Evolutionary conservation across 2,113 vertebrate genomes (phyloP), one percentile per base, ranked within the genome.

Genomic region (Arizona elegans): DNA sequence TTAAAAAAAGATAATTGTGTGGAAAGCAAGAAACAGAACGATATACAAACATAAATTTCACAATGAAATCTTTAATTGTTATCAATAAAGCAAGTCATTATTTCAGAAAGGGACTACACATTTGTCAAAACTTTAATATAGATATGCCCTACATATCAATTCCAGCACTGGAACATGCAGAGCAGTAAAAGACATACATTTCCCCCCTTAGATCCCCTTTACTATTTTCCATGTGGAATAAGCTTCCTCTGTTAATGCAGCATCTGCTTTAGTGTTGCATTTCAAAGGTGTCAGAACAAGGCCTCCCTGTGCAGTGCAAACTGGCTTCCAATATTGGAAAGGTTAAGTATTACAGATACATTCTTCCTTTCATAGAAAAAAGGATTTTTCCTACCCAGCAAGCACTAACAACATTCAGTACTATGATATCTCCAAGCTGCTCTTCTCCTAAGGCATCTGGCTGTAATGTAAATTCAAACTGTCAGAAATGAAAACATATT

Each of bases 81-180:
- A 9, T 38, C n/a, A 12, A 33, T 33, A 88, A 24, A 89, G 8
- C 13, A 62, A 24, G 13, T 54, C 62, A 29, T 47, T 38, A 55
- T 26, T 88, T 29, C 33, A 89, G 5, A 88, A 89, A 38, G 52
- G 1, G 7, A 54, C 29, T 26, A 29, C 4, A 29, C 43, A 24
- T 87, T 87, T 81, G 89, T 93, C 88, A 90, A 93, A 90, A 59
- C 29, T 7, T 93, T 90, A 93, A 93, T 93, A 90, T 5, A 53
- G 9, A 90, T 86, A 56, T 62, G 75, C n/a, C 47, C 19, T 81
- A 43, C 17, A 38, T 81, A 43, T 43, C 75, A 81, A 81, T 43
- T 81, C 33, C 75, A 81, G 75, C 75, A 81, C 8, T 75, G 55
- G 55, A 88, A 43, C 53, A 29, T 52, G 50, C 4, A 43, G 17